Base-by-base conservation (phyloP, 2,797 vertebrate genomes). In the Enteromius argenteus region DNA sequence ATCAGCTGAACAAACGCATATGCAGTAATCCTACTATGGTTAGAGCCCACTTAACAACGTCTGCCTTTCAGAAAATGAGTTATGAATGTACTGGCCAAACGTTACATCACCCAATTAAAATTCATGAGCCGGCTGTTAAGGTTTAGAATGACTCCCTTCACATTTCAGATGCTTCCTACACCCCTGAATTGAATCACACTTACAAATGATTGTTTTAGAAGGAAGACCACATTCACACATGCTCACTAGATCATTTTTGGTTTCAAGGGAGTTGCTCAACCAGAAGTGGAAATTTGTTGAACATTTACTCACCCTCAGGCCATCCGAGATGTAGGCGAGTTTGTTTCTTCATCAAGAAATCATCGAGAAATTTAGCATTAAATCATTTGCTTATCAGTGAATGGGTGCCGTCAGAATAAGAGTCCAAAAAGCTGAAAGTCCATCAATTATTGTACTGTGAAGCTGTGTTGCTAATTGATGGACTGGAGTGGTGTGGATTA, bases 91-190 rank as follows among this genome's bases (percentile, higher is more conserved):
- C 35, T 27, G 35, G 74, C 53, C 35, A 76, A 76, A 39, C 7
- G 35, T 76, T 76, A 60, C 74, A 76, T 76, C 74, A 76, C 74
- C 53, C 74, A 60, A 76, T 76, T 76, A 58, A 39, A 60, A 60
- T 76, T 76, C 74, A 76, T 76, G 51, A 60, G 35, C 74, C 53
- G 53, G 35, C n/a, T 60, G 53, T 60, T 60, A 27, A 60, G 53
- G 74, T 76, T 76, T 76, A 60, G 4, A 76, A 60, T 76, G 53
- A 10, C 74, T 58, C n/a, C 7, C 74, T 76, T 39, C 14, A 42
- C 21, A 23, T 39, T 76, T 56, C 73, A 39, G 73, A 76, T 58
- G 21, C 51, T 60, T 56, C 49, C 72, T 56, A 75, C 72, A 75
- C 5, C 11, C 49, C 49, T n/a, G 19, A 75, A 75, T 75, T n/a